Conservation (phyloP, 1,140 invertebrate species). For the Centruroides vittatus region DNA sequence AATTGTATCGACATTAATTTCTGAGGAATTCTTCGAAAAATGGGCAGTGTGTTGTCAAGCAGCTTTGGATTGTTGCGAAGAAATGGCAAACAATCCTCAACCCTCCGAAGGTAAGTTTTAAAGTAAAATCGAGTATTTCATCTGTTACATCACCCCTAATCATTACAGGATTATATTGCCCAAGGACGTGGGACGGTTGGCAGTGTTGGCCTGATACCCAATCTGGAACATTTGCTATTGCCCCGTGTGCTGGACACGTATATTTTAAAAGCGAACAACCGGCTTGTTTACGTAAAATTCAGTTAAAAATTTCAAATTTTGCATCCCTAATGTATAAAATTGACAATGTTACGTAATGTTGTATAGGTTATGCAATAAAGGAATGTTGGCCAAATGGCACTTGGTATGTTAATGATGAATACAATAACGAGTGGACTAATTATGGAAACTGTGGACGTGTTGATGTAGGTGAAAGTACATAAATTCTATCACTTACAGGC, state of each 20-base stretch:
- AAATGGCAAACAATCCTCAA: not conserved
- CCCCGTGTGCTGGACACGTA: slow-evolving; percentile 29
- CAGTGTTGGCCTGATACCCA: slow-evolving; percentile 27
- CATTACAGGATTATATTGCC: slow-evolving; percentile 9
- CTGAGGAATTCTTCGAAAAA: slow-evolving; percentile 3
- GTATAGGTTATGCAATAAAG: slow-evolving; percentile 25
- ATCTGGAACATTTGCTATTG: slow-evolving; percentile 16
- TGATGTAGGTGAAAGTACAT: slow-evolving; percentile 12
- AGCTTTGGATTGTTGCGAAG: slow-evolving; percentile 6
- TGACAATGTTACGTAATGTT: too few species aligned
- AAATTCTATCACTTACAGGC: too few species aligned
- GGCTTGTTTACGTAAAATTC: slow-evolving; percentile 24
- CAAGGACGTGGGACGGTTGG: slow-evolving; percentile 36
- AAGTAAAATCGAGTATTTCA: too few species aligned
- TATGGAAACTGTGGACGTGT: slow-evolving; percentile 27
- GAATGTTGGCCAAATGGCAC: slow-evolving; percentile 22
- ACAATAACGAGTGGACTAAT: slow-evolving; percentile 28
- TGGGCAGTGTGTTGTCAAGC: slow-evolving; percentile 10
- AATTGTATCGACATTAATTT: slow-evolving; percentile 4
- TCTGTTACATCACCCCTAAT: too few species aligned
- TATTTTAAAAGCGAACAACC: slow-evolving; percentile 24
- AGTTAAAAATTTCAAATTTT: too few species aligned
- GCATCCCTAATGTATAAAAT: not conserved
- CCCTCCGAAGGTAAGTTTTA: not conserved
- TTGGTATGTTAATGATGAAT: slow-evolving; percentile 20